Evolutionary conservation across 2,797 vertebrate species (phyloP).

Genomic region (Lepilemur ruficaudatus): DNA sequence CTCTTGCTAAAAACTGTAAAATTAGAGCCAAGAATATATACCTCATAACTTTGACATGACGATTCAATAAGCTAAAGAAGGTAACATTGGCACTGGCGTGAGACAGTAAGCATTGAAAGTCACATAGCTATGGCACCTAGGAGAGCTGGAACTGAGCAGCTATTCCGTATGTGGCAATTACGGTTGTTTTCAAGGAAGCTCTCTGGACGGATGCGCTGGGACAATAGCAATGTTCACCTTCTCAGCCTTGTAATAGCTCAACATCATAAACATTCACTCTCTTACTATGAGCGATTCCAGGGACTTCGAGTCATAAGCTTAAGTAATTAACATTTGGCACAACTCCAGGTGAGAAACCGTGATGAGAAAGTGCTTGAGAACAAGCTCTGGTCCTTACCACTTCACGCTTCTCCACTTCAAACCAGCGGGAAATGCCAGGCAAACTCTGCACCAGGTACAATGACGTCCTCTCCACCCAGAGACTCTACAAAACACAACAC

Average conservation of each 20-base stretch:
- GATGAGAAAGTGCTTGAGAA: background rate
- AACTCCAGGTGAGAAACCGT: background rate
- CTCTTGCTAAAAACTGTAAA: background rate
- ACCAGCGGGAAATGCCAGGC: conserved; percentile 99
- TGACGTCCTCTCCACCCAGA: conserved; percentile 98
- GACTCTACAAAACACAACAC: conserved; percentile 87
- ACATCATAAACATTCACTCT: background rate
- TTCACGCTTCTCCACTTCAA: conserved; percentile 98
- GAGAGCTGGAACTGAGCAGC: background rate
- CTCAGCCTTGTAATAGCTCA: background rate
- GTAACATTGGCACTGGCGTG: too few species aligned
- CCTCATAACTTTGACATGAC: background rate
- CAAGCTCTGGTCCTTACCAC: conserved; percentile 89
- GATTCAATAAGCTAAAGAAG: background rate
- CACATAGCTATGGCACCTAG: background rate
- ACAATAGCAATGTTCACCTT: background rate
- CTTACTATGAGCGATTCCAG: background rate
- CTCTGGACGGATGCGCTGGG: background rate
- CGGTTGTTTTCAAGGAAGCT: background rate
- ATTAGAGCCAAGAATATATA: background rate
- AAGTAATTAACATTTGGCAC: background rate
- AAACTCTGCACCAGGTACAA: conserved; percentile 97
- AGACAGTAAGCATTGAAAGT: background rate
- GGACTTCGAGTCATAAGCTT: background rate
- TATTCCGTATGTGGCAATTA: background rate